phyloP scores from a whole-genome alignment of 2,888 invertebrate species.

The Busseola fusca region DNA sequence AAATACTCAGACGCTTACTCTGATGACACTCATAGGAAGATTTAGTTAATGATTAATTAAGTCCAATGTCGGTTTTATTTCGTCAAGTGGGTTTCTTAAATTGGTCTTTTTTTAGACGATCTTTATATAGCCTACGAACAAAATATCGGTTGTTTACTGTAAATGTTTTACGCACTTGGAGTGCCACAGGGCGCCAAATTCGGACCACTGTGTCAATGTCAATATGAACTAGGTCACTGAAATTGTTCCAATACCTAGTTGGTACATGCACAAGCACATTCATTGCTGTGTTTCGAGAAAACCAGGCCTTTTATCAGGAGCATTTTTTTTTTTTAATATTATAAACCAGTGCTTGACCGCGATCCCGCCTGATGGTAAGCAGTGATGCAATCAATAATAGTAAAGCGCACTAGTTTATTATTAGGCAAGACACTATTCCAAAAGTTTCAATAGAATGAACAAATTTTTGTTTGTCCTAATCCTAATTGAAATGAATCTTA shows the following conservation, averaged over 20 bases:
- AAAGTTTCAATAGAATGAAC: background rate
- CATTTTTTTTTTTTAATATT: too few relatives aligned
- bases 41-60: background rate
- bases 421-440: background rate
- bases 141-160: slow-evolving; percentile 26
- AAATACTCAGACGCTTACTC: background rate
- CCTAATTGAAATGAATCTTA: too few relatives aligned
- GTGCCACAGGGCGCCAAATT: slow-evolving; percentile 66
- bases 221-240: slow-evolving; percentile 63
- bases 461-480: background rate
- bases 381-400: too few relatives aligned
- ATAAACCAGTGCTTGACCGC: too few relatives aligned
- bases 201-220: slow-evolving; percentile 73
- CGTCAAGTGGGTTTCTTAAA: background rate
- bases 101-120: slow-evolving; percentile 11
- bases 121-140: slow-evolving; percentile 11
- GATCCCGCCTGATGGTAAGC: too few relatives aligned
- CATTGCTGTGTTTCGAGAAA: background rate
- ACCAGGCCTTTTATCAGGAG: background rate
- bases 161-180: slow-evolving; percentile 57
- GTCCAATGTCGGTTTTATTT: background rate
- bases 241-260: slow-evolving; percentile 43
- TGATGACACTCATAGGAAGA: background rate
- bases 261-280: slow-evolving; percentile 22
- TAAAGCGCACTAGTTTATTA: too few relatives aligned